phyloP scores from a whole-genome alignment of 2,113 vertebrate species.

The Mellivora capensis region DNA sequence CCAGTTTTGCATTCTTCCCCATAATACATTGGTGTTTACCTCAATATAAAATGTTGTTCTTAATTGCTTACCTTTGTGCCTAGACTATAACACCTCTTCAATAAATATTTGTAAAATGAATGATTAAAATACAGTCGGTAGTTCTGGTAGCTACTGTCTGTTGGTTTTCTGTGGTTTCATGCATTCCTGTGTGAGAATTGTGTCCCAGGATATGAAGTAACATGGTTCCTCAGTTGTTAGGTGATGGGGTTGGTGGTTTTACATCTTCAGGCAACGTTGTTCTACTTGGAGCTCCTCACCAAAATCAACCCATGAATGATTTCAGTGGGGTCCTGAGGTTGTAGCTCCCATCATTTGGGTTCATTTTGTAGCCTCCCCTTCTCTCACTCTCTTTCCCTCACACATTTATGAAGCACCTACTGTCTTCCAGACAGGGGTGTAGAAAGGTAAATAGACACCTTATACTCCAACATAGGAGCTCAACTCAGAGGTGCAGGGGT shows the following conservation, averaged over 20 bases:
- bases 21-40: neutral
- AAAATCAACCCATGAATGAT: neutral
- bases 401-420: neutral
- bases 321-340: neutral
- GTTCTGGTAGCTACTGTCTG: neutral
- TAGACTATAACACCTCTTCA: neutral
- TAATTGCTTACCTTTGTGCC: neutral
- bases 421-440: neutral
- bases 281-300: neutral
- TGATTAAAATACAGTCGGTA: neutral
- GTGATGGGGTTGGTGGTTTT: neutral
- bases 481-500: neutral
- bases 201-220: neutral
- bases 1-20: neutral
- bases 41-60: neutral
- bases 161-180: neutral
- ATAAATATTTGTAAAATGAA: neutral
- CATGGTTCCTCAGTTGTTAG: rapidly evolving
- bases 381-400: neutral
- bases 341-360: neutral
- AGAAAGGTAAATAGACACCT: neutral
- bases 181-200: neutral
- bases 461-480: neutral
- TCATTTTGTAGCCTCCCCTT: neutral
- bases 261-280: neutral